These are phyloP conservation scores for Anolis apletophallus DNA, from an alignment of 2,797 vertebrate genomes.

Conservation along the genomic window DNA sequence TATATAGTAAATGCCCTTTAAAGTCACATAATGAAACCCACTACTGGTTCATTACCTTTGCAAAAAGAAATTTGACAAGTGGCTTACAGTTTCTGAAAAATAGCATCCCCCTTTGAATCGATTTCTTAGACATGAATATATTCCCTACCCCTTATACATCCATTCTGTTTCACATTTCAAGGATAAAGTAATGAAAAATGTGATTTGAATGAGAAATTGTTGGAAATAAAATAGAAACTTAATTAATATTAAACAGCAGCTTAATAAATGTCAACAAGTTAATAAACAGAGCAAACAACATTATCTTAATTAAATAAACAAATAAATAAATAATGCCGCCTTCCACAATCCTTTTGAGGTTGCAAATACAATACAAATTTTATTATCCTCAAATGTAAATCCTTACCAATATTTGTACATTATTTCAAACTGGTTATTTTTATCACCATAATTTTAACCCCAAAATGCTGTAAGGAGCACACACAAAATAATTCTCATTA, in stretches of 20 bases:
- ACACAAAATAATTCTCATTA: background rate
- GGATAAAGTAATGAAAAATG: background rate
- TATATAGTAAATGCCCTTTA: background rate
- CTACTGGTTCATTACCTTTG: background rate
- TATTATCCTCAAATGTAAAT: conserved; percentile 6
- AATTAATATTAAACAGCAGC: conserved; percentile 20
- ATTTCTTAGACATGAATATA: background rate
- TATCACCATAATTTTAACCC: background rate
- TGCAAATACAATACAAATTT: conserved; percentile 10
- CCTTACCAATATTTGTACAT: background rate
- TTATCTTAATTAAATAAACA: background rate
- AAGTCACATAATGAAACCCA: background rate
- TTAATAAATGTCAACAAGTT: conserved; percentile 15
- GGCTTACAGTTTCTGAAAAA: background rate
- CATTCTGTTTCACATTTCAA: background rate
- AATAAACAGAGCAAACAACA: conserved; percentile 8
- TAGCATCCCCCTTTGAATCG: background rate
- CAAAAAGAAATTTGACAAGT: background rate
- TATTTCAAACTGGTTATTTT: too few species aligned
- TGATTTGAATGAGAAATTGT: conserved; percentile 12
- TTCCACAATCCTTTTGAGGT: conserved; percentile 1
- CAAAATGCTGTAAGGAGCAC: background rate
- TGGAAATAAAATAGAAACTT: conserved; percentile 6
- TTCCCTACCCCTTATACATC: background rate
- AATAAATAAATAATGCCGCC: background rate